Evolutionary conservation across 2,888 invertebrate genomes (phyloP), one percentile per base, ranked within the genome.

Genomic region (Drosophila rubida): DNA sequence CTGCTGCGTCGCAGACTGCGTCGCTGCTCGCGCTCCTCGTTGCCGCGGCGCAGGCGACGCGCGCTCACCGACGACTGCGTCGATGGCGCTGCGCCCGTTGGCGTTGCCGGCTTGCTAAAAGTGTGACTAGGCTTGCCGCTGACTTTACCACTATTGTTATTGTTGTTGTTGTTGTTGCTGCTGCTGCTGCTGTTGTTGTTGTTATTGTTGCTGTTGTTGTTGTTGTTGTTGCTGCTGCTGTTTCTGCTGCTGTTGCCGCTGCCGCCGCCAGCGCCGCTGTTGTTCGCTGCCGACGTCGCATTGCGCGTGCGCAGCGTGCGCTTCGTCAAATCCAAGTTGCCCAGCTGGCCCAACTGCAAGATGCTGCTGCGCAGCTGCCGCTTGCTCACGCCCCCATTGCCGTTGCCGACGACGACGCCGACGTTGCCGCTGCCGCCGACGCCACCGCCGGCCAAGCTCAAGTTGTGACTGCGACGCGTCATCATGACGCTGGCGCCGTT

Each of bases 231-330:
- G 45, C 9, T 45, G 22, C 5, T 55, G 23, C 2, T 57, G 60
- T 1, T 80, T 25, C 13, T 46, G 82, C 2, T 46, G 58, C 46
- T 51, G 42, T 27, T 30, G 39, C n/a, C 30, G 51, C n/a, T 46
- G 25, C 9, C 41, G 14, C 19, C 42, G 41, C 25, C 16, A 23
- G 11, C 54, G 37, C 41, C 14, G 19, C 19, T 6, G 25, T 60
- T 22, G 80, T 69, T 16, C 78, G 71, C 4, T 80, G 57, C 42
- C 11, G 86, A n/a, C n/a, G 80, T 62, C 0, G 59, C 67, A 48
- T 91, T 91, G 4, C 91, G 82, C 0, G 91, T 90, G 49, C 91
- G 81, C 14, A 91, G 67, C 23, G 90, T 91, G 6, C 92, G 83
- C 65, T 91, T 91, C 4, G 84, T 89, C 58, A 90, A 81, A 51